These are phyloP conservation scores for Syndactyla subalaris DNA, from an alignment of 2,797 vertebrate genomes.

Conservation along the genomic window DNA sequence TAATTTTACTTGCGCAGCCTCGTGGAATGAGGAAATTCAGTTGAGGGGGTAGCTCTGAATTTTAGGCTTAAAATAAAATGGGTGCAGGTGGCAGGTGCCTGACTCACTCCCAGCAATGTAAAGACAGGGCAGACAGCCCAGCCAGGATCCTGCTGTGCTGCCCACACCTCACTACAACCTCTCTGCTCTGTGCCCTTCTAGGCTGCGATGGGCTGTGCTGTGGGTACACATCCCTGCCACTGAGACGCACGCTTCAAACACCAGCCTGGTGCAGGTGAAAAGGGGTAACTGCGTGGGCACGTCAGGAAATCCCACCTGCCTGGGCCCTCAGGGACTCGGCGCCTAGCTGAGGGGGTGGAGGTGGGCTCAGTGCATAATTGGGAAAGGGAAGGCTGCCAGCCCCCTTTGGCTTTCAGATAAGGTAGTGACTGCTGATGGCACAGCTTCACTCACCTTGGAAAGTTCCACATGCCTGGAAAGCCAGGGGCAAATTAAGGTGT, in stretches of 20 bases:
- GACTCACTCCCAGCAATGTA: neutral
- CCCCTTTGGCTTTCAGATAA: neutral
- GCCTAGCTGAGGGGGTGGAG: neutral
- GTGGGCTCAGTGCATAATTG: neutral
- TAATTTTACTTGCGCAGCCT: neutral
- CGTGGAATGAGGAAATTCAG: neutral
- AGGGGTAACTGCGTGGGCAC: neutral
- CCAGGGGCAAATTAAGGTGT: neutral
- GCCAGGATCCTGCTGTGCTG: neutral
- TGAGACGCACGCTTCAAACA: accelerated
- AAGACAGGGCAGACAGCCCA: neutral
- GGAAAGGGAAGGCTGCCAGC: neutral
- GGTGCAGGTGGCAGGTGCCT: neutral
- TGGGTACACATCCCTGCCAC: neutral
- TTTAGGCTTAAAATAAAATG: neutral
- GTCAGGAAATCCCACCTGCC: neutral
- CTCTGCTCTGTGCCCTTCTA: neutral
- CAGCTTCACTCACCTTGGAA: neutral
- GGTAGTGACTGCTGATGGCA: neutral
- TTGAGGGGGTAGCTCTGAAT: neutral
- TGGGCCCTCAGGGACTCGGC: neutral
- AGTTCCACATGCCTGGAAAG: neutral
- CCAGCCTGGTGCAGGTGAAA: neutral
- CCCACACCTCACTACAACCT: neutral
- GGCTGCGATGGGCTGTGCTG: neutral